Conservation (phyloP, 2,888 invertebrate species). For the Idaea dimidiata region DNA sequence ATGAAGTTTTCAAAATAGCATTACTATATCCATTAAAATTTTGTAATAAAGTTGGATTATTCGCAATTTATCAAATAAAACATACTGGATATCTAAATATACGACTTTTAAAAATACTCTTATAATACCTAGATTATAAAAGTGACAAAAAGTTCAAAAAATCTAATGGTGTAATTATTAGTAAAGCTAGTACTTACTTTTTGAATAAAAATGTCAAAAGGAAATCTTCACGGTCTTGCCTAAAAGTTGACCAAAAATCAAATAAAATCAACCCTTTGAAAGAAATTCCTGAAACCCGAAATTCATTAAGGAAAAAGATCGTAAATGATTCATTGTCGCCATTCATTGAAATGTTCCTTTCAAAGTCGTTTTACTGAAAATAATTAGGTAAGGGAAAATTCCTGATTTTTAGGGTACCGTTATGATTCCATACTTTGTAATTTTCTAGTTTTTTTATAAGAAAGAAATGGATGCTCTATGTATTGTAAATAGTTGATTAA, state of each 20-base stretch:
- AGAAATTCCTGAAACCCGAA: neutral
- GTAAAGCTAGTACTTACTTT: neutral
- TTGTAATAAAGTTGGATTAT: too few relatives aligned
- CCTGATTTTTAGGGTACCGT: slow-evolving; percentile 10
- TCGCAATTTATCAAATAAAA: too few relatives aligned
- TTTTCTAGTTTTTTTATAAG: neutral
- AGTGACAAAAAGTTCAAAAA: too few relatives aligned
- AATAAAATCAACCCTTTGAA: slow-evolving; percentile 1
- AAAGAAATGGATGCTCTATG: too few relatives aligned
- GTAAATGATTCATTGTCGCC: slow-evolving; percentile 16
- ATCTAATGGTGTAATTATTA: too few relatives aligned
- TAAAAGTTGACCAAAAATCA: neutral
- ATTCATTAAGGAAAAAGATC: slow-evolving; percentile 1
- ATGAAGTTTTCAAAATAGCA: too few relatives aligned
- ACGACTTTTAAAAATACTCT: too few relatives aligned
- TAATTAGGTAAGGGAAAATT: slow-evolving; percentile 15
- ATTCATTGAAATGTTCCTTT: slow-evolving; percentile 15
- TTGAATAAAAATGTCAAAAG: neutral
- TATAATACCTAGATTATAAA: too few relatives aligned
- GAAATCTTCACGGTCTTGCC: neutral
- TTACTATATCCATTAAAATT: too few relatives aligned
- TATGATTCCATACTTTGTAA: neutral
- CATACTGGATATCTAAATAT: too few relatives aligned
- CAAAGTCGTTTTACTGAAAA: slow-evolving; percentile 15
- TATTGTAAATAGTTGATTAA: too few relatives aligned